phyloP scores from a whole-genome alignment of 2,797 vertebrate species.

The Florisuga fusca region DNA sequence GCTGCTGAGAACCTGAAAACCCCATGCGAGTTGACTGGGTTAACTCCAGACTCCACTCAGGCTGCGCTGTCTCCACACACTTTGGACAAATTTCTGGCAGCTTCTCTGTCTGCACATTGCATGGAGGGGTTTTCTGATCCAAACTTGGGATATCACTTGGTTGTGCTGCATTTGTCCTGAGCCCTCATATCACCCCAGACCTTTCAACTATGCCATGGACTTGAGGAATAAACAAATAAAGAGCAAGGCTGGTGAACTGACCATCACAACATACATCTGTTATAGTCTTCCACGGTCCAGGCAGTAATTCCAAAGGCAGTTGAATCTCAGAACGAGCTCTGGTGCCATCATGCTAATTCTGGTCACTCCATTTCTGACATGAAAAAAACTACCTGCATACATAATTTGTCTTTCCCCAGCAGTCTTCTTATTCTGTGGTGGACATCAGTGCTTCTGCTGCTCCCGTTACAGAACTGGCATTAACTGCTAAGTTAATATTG shows the following conservation, averaged over 20 bases:
- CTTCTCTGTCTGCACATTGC: neutral
- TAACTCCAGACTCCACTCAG: neutral
- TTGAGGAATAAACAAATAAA: neutral
- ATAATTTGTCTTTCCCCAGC: neutral
- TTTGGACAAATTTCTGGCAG: neutral
- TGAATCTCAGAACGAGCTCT: neutral
- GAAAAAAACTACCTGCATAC: neutral
- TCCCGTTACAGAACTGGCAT: neutral
- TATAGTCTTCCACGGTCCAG: neutral
- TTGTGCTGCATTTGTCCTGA: neutral
- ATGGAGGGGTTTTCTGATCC: neutral
- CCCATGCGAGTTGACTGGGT: rapidly evolving
- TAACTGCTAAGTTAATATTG: neutral
- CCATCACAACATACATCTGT: rapidly evolving
- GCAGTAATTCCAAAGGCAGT: neutral
- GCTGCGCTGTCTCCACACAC: rapidly evolving
- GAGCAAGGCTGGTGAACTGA: neutral
- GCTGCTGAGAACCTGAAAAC: neutral
- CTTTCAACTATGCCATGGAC: rapidly evolving
- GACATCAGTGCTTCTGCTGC: neutral
- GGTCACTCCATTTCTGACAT: rapidly evolving
- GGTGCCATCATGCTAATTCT: rapidly evolving
- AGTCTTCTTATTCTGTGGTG: neutral
- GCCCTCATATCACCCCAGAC: too few species aligned
- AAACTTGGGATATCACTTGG: rapidly evolving